phyloP scores from a whole-genome alignment of 2,113 vertebrate genomes.

The Bombycilla garrulus region DNA sequence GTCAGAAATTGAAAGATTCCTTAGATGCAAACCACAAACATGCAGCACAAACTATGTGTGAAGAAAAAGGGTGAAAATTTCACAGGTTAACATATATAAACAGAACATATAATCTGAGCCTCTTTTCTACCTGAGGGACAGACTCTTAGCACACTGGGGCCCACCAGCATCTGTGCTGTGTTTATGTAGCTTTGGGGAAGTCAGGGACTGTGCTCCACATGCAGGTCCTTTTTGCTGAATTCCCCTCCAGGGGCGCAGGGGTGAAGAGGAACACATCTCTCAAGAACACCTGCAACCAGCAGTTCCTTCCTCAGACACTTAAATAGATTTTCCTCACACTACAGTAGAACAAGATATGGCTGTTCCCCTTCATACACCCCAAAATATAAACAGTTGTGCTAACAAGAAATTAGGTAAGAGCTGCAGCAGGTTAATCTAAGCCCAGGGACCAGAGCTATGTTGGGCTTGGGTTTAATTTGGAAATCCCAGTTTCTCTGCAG shows the following conservation, averaged over 20 bases:
- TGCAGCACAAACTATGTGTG: neutral
- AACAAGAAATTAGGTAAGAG: neutral
- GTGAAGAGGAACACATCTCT: conserved; percentile 68
- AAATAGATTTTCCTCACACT: conserved; percentile 42
- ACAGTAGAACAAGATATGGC: neutral
- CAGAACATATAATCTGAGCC: accelerated
- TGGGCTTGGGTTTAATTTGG: neutral
- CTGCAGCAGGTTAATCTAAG: neutral
- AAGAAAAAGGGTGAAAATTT: neutral
- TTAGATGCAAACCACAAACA: neutral
- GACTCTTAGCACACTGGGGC: accelerated
- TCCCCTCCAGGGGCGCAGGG: conserved; percentile 62
- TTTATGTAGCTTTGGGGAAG: conserved; percentile 63
- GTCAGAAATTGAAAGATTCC: neutral
- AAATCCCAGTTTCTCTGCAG: neutral
- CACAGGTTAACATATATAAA: neutral
- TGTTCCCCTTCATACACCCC: conserved; percentile 47
- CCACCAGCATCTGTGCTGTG: neutral
- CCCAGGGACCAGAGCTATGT: too few relatives aligned
- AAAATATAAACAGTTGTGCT: neutral
- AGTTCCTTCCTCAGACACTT: conserved; percentile 57
- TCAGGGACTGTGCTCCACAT: neutral
- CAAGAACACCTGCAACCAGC: conserved; percentile 65
- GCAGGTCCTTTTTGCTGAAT: conserved; percentile 56
- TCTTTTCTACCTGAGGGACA: neutral